phyloP scores from a whole-genome alignment of 1,140 invertebrate species.

The Aradophagus sp. region DNA sequence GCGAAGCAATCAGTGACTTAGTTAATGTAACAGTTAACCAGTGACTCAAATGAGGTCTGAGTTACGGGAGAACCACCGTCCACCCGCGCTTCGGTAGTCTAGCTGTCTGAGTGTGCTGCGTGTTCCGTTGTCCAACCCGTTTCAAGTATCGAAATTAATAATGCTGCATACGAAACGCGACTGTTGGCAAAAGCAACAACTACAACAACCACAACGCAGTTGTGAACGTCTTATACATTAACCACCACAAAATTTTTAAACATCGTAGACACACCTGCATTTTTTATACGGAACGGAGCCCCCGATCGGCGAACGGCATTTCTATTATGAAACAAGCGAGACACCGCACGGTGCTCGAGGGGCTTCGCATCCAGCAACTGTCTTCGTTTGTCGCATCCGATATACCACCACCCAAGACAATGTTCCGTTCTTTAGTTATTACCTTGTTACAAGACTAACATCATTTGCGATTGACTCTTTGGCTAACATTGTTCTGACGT shows the following conservation, averaged over 20 bases:
- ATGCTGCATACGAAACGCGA: conserved; percentile 28
- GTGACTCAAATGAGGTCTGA: too few relatives aligned
- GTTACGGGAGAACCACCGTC: conserved; percentile 52
- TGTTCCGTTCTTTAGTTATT: conserved; percentile 32
- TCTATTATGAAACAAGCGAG: too few relatives aligned
- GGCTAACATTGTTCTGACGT: conserved; percentile 24
- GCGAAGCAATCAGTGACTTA: too few relatives aligned
- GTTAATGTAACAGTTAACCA: too few relatives aligned
- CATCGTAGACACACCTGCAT: conserved; percentile 42
- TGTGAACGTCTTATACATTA: conserved; percentile 32
- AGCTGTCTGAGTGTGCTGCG: conserved; percentile 69
- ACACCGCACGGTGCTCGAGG: conserved; percentile 4
- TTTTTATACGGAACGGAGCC: conserved; percentile 27
- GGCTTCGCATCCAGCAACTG: conserved; percentile 32
- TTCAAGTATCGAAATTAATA: conserved; percentile 43
- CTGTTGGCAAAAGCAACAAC: too few relatives aligned
- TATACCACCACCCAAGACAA: conserved; percentile 11
- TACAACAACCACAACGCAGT: too few relatives aligned
- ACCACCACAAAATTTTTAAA: conserved; percentile 36
- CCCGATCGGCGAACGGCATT: conserved; percentile 12
- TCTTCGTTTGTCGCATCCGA: conserved; percentile 30
- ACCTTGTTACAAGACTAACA: conserved; percentile 14
- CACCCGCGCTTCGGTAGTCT: conserved; percentile 65
- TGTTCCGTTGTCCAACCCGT: conserved; percentile 58
- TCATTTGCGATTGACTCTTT: conserved; percentile 24